Conservation (phyloP, 2,113 vertebrate genomes). For the Antigone vipio region DNA sequence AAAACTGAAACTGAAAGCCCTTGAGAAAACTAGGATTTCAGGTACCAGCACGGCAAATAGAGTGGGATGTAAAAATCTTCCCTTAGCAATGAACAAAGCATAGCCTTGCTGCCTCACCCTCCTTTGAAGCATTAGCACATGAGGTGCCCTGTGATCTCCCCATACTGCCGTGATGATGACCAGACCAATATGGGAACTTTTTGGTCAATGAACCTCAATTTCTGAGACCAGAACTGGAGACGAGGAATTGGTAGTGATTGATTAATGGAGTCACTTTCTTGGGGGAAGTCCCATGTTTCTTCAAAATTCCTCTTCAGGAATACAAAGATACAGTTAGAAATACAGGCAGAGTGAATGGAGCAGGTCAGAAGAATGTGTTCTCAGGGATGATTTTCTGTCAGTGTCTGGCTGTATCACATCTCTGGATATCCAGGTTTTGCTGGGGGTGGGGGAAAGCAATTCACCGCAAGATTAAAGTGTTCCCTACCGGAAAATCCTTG, state of each 20-base stretch:
- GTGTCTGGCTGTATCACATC: background rate
- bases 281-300: background rate
- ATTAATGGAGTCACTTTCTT: background rate
- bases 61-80: background rate
- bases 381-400: background rate
- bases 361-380: background rate
- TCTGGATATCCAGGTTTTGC: background rate
- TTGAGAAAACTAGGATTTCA: background rate
- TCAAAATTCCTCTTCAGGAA: background rate
- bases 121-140: background rate
- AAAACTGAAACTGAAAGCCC: background rate
- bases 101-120: background rate
- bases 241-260: background rate
- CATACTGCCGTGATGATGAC: background rate
- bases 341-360: background rate
- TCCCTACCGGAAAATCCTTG: background rate
- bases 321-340: background rate
- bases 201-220: background rate
- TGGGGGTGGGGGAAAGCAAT: accelerated
- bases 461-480: background rate
- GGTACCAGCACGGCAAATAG: background rate
- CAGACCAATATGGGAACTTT: background rate
- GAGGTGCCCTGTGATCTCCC: accelerated
- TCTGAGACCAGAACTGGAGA: background rate
- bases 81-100: background rate